phyloP scores from a whole-genome alignment of 1,140 invertebrate species.

The Drusus annulatus region DNA sequence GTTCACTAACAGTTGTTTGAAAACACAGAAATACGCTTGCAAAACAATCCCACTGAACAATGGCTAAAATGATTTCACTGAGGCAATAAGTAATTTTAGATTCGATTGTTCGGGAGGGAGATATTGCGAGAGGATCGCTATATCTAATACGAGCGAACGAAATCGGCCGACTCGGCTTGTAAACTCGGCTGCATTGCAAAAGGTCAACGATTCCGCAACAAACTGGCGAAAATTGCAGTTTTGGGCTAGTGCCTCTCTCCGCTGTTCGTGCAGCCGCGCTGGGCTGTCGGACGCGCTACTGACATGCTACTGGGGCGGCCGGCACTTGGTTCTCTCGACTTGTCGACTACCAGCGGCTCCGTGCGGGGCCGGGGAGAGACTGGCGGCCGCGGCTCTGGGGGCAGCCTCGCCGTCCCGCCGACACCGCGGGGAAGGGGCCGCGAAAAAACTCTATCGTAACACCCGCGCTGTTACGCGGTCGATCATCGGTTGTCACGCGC shows the following conservation, averaged over 20 bases:
- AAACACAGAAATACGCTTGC: too few relatives aligned
- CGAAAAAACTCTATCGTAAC: neutral
- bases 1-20: too few relatives aligned
- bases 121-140: neutral
- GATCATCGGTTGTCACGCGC: constrained; percentile 3
- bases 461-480: neutral
- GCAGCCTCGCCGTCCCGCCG: neutral
- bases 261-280: too few relatives aligned
- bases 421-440: neutral
- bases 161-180: neutral
- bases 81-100: too few relatives aligned
- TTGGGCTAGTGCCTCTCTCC: neutral
- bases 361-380: neutral
- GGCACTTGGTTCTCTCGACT: too few relatives aligned
- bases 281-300: too few relatives aligned
- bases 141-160: neutral
- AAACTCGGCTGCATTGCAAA: constrained; percentile 1
- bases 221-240: constrained; percentile 6
- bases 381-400: neutral
- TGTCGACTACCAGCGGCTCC: neutral
- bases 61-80: too few relatives aligned
- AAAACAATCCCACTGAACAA: too few relatives aligned
- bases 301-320: too few relatives aligned
- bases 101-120: neutral
- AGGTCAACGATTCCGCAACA: constrained; percentile 6